Evolutionary conservation across 2,888 invertebrate genomes (phyloP).

Genomic region (Pachymerium ferrugineum): DNA sequence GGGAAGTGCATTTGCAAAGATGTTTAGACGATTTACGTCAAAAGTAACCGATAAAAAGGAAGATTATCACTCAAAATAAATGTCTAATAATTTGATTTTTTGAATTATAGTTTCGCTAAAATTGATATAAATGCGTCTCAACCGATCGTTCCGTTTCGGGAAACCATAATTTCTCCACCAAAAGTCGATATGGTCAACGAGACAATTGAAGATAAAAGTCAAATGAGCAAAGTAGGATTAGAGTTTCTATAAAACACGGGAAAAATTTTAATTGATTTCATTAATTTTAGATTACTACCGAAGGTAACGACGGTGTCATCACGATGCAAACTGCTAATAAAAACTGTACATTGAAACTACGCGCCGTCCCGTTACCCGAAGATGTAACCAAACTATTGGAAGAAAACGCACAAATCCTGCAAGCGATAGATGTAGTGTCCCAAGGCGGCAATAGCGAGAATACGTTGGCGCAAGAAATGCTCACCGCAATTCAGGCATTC

Average conservation of each 20-base stretch:
- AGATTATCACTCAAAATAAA: background rate
- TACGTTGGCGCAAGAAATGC: constrained; percentile 34
- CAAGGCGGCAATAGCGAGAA: constrained; percentile 38
- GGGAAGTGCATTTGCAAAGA: constrained; percentile 93
- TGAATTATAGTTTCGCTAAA: constrained; percentile 63
- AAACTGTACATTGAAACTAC: constrained; percentile 63
- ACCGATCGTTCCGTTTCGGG: constrained; percentile 93
- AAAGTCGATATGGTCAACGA: constrained; percentile 80
- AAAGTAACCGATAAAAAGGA: constrained; percentile 44
- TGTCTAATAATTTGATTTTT: constrained; percentile 39
- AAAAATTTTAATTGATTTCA: background rate
- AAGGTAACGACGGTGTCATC: background rate
- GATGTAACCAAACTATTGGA: constrained; percentile 66
- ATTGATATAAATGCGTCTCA: constrained; percentile 83
- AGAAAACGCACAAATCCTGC: constrained; percentile 63
- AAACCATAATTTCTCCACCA: constrained; percentile 79
- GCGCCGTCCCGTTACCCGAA: constrained; percentile 70
- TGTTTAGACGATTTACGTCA: constrained; percentile 85
- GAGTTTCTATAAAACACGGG: background rate
- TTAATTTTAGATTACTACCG: background rate
- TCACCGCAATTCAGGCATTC: constrained; percentile 44
- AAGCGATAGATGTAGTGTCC: constrained; percentile 56
- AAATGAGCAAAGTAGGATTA: constrained; percentile 32
- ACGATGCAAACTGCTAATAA: constrained; percentile 64
- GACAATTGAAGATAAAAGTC: constrained; percentile 61